A percentile compares a stretch with the other conserved stretches of the same genome.
These are phyloP conservation scores for Eristalis arbustorum DNA, from an alignment of 2,888 invertebrate genomes.

Conservation along the genomic window DNA sequence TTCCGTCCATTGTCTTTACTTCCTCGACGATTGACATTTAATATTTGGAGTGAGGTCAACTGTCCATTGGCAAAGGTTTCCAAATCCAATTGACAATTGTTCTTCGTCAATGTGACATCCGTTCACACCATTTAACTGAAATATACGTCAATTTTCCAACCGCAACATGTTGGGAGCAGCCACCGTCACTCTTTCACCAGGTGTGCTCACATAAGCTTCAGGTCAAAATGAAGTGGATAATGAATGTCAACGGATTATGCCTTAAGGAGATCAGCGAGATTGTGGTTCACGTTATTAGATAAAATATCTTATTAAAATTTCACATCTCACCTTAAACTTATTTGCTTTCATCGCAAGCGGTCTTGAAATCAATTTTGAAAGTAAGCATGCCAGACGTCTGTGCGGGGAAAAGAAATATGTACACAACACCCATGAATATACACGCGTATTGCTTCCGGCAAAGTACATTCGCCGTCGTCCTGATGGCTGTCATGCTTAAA, in stretches of 20 bases:
- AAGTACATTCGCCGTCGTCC: neutral
- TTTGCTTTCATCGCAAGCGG: neutral
- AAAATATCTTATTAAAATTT: slow-evolving; percentile 4
- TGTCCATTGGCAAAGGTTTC: neutral
- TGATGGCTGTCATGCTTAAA: neutral
- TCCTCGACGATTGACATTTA: neutral
- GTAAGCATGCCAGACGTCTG: neutral
- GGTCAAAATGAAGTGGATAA: neutral
- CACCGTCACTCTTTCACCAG: neutral
- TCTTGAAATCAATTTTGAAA: neutral
- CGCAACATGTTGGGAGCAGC: neutral
- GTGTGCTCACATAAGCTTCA: neutral
- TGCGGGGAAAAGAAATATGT: neutral
- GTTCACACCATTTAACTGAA: neutral
- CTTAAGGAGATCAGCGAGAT: neutral
- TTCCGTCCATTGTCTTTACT: neutral
- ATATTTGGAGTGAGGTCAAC: neutral
- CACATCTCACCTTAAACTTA: neutral
- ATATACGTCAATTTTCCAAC: neutral
- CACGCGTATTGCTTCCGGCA: neutral
- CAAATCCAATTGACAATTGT: neutral
- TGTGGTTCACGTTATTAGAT: slow-evolving; percentile 1
- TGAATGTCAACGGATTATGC: neutral
- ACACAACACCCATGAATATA: neutral
- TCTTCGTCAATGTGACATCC: neutral